Evolutionary conservation across 35 echinoderm and acorn worm species (phyloP).

Genomic region (Acanthaster planci): DNA sequence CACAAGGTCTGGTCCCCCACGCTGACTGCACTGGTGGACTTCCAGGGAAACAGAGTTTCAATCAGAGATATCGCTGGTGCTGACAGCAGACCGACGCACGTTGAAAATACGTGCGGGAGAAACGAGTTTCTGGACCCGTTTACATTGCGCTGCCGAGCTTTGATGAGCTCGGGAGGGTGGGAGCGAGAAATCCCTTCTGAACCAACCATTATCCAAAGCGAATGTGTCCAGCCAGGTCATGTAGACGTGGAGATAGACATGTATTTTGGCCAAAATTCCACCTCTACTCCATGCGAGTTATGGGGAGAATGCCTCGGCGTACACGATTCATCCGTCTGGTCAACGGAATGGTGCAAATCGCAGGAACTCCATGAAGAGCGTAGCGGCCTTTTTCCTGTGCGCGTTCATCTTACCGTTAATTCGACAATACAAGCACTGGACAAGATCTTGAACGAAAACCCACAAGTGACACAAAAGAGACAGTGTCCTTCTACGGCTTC

Average conservation of each 20-base stretch:
- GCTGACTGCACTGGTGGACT: not conserved
- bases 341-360: too few relatives aligned
- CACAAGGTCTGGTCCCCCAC: not conserved
- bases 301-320: not conserved
- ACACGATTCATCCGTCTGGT: too few relatives aligned
- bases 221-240: not conserved
- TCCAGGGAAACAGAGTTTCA: not conserved
- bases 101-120: not conserved
- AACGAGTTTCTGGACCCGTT: conserved; percentile 28
- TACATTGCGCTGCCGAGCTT: not conserved
- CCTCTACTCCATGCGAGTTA: not conserved
- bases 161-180: not conserved
- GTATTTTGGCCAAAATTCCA: not conserved
- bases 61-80: not conserved
- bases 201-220: not conserved
- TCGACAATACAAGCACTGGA: not conserved
- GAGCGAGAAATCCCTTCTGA: not conserved
- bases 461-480: not conserved
- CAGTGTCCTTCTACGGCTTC: not conserved
- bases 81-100: too few relatives aligned
- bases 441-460: not conserved
- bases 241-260: not conserved
- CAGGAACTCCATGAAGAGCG: too few relatives aligned
- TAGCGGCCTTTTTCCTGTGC: not conserved
- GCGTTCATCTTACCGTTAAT: not conserved